Conservation (phyloP, 1,140 invertebrate genomes). For the Uloborus diversus region DNA sequence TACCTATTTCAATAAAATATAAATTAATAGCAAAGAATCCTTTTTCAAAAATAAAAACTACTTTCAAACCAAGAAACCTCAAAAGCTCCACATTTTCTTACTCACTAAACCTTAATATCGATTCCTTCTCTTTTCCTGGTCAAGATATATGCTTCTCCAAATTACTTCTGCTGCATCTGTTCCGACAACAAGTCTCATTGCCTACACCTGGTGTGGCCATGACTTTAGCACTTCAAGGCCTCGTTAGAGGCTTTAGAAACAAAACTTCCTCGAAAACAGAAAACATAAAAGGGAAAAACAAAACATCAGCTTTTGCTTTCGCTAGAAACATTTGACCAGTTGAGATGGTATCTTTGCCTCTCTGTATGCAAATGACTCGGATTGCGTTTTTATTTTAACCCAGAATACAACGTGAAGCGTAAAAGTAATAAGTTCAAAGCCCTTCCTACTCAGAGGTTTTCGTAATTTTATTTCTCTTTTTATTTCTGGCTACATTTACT, state of each 20-base stretch:
- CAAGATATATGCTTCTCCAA: no score
- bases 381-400: slow-evolving; percentile 16
- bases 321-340: slow-evolving; percentile 27
- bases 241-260: slow-evolving; percentile 25
- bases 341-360: slow-evolving; percentile 26
- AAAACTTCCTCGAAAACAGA: slow-evolving; percentile 30
- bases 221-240: neutral
- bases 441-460: neutral
- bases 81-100: no score
- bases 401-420: slow-evolving; percentile 14
- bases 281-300: slow-evolving; percentile 43
- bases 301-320: slow-evolving; percentile 17
- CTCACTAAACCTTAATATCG: no score
- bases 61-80: no score
- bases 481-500: neutral
- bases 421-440: slow-evolving; percentile 38
- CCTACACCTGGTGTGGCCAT: slow-evolving; percentile 6
- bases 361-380: slow-evolving; percentile 46
- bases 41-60: no score
- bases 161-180: no score
- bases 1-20: no score
- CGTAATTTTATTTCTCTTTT: slow-evolving; percentile 10
- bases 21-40: no score
- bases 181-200: slow-evolving; percentile 13
- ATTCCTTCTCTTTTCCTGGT: no score